phyloP scores from a whole-genome alignment of 2,888 invertebrate species.

The Gibbula magus region DNA sequence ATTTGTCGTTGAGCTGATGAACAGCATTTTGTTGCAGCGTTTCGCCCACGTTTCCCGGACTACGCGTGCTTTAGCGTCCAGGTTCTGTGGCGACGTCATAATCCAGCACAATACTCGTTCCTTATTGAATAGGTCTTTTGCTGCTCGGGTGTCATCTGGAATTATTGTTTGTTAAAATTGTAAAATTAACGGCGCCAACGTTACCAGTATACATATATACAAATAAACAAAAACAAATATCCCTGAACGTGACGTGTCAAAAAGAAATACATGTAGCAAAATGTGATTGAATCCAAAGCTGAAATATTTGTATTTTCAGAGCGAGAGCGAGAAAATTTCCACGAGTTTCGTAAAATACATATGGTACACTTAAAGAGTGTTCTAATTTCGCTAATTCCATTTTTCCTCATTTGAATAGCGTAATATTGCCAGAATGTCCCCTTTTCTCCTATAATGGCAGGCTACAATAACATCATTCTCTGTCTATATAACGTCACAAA shows the following conservation, averaged over 20 bases:
- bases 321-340: too few relatives aligned
- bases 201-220: neutral
- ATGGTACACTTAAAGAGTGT: too few relatives aligned
- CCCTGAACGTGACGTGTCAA: too few relatives aligned
- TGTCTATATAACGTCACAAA: too few relatives aligned
- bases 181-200: neutral
- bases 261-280: neutral
- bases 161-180: neutral
- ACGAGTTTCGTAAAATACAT: too few relatives aligned
- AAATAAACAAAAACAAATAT: neutral
- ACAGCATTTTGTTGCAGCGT: conserved; percentile 79
- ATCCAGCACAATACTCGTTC: conserved; percentile 96
- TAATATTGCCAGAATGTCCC: too few relatives aligned
- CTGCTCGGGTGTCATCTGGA: conserved; percentile 55
- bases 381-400: too few relatives aligned
- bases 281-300: neutral
- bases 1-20: conserved; percentile 79
- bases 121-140: conserved; percentile 80
- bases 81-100: conserved; percentile 94
- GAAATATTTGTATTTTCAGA: too few relatives aligned
- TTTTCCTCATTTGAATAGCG: too few relatives aligned
- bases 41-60: conserved; percentile 97
- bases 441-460: too few relatives aligned
- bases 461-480: too few relatives aligned
- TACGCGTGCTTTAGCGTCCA: conserved; percentile 89